Conservation (phyloP, 1,140 invertebrate genomes). For the Rhagoletis zephyria region DNA sequence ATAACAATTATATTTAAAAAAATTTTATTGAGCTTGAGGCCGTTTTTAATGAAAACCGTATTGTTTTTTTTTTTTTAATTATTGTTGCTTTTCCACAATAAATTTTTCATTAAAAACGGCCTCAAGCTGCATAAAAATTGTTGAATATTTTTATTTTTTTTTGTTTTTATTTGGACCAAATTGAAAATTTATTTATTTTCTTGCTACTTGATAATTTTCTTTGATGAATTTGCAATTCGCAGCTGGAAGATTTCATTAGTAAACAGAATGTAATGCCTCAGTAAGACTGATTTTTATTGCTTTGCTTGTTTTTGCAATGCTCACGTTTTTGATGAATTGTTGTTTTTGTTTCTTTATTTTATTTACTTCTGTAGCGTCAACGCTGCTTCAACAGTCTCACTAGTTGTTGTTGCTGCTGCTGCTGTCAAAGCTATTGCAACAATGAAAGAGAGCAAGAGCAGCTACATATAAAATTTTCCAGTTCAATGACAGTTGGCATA, state of each 20-base stretch:
- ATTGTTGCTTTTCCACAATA: too few species aligned
- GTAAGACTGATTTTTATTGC: not conserved
- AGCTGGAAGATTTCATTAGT: not conserved
- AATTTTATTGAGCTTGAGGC: too few species aligned
- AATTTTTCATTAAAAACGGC: too few species aligned
- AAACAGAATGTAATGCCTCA: not conserved
- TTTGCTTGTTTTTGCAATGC: not conserved
- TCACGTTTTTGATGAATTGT: not conserved
- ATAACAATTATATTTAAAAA: too few species aligned
- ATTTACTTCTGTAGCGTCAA: not conserved
- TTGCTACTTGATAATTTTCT: too few species aligned
- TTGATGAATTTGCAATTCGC: not conserved
- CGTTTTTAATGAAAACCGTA: too few species aligned
- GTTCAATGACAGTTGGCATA: conserved; percentile 37
- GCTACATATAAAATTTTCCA: not conserved
- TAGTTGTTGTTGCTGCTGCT: not conserved
- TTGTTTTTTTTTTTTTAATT: too few species aligned
- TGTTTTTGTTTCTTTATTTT: not conserved
- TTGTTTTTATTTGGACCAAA: too few species aligned
- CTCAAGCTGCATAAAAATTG: too few species aligned
- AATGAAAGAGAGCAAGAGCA: not conserved
- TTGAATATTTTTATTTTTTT: too few species aligned
- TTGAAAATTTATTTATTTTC: too few species aligned
- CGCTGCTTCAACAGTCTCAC: not conserved
- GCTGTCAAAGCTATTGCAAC: not conserved